Evolutionary conservation across 2,888 invertebrate species (phyloP).

Genomic region (Andrena bicolor): DNA sequence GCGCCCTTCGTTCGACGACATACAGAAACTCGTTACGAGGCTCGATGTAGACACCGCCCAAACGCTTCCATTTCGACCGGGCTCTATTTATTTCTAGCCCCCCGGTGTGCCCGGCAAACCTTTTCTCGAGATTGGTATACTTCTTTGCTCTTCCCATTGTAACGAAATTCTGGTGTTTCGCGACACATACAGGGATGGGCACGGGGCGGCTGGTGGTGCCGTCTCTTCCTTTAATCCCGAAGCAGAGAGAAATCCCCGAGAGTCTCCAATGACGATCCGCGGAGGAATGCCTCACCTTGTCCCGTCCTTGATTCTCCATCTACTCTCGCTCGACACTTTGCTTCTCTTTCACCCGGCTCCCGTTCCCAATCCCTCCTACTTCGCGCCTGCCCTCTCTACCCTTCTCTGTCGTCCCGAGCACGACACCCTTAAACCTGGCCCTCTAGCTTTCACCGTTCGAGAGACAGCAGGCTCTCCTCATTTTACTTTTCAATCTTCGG

Average conservation of each 20-base stretch:
- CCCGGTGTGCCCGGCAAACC: slow-evolving; percentile 25
- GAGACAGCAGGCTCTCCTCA: slow-evolving; percentile 71
- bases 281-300: slow-evolving; percentile 61
- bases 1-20: slow-evolving; percentile 1
- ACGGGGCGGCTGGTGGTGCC: background rate
- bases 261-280: slow-evolving; percentile 56
- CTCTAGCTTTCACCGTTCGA: slow-evolving; percentile 62
- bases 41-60: background rate
- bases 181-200: slow-evolving; percentile 22
- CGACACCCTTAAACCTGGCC: slow-evolving; percentile 57
- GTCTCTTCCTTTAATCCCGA: slow-evolving; percentile 65
- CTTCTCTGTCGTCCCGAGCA: background rate
- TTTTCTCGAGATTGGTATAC: slow-evolving; percentile 64
- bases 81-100: slow-evolving; percentile 40
- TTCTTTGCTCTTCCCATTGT: slow-evolving; percentile 50
- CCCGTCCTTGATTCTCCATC: slow-evolving; percentile 58
- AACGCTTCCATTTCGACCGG: background rate
- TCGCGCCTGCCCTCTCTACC: background rate
- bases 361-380: slow-evolving; percentile 4
- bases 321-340: slow-evolving; percentile 37
- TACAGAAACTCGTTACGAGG: slow-evolving; percentile 36
- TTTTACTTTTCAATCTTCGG: slow-evolving; percentile 82
- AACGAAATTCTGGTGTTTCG: slow-evolving; percentile 60
- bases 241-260: slow-evolving; percentile 52
- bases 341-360: slow-evolving; percentile 15